phyloP scores from a whole-genome alignment of 2,888 invertebrate genomes.

The Nomada fabriciana region DNA sequence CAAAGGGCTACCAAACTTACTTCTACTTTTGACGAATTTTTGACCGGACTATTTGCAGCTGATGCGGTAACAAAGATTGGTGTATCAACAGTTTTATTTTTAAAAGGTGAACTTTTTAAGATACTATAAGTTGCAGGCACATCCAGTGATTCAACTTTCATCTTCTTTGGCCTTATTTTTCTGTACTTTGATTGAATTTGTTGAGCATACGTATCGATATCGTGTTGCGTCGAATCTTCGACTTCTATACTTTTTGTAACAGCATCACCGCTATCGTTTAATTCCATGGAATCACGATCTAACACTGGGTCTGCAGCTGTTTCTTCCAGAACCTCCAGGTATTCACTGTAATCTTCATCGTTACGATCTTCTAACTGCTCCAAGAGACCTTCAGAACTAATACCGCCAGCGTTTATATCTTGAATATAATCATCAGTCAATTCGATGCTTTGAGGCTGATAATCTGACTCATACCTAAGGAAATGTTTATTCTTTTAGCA shows the following conservation, averaged over 20 bases:
- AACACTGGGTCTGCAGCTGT: conserved; percentile 75
- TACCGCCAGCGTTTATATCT: conserved; percentile 77
- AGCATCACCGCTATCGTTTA: conserved; percentile 34
- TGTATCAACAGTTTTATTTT: conserved; percentile 37
- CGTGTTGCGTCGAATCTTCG: conserved; percentile 50
- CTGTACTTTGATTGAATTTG: conserved; percentile 80
- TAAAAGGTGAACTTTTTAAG: conserved; percentile 52
- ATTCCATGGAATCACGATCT: conserved; percentile 51
- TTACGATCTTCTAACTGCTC: conserved; percentile 80
- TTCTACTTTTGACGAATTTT: conserved; percentile 44
- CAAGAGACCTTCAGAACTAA: conserved; percentile 77
- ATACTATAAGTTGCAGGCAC: conserved; percentile 40
- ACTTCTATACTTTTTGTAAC: conserved; percentile 12
- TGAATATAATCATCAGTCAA: conserved; percentile 80
- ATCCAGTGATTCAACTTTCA: conserved; percentile 39
- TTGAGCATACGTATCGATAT: conserved; percentile 73
- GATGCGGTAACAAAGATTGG: conserved; percentile 44
- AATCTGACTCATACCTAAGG: conserved; percentile 79
- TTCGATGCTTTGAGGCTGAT: conserved; percentile 78
- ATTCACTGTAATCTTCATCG: conserved; percentile 82
- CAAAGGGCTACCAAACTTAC: conserved; percentile 11
- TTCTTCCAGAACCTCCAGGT: conserved; percentile 79
- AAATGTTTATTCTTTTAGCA: conserved; percentile 1
- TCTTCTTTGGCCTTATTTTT: conserved; percentile 75
- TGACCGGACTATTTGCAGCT: neutral